A percentile compares a stretch with the other conserved stretches of the same genome.
These are phyloP conservation scores for Sebastes minor DNA, from an alignment of 2,797 vertebrate genomes.

Conservation along the genomic window DNA sequence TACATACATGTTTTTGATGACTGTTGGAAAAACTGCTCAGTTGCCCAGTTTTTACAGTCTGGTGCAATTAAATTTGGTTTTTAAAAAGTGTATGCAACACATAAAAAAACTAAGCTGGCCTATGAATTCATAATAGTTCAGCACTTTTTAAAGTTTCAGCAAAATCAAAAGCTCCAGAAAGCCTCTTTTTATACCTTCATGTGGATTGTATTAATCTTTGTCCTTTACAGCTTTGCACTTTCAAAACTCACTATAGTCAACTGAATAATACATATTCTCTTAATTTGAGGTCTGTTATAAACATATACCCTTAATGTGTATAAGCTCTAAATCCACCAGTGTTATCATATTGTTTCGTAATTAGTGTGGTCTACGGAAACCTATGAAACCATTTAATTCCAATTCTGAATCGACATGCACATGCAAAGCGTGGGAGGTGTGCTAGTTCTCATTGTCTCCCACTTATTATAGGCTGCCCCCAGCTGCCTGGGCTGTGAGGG, in stretches of 20 bases:
- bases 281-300: conserved; percentile 13
- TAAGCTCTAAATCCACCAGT: conserved; percentile 13
- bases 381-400: conserved; percentile 75
- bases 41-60: conserved; percentile 22
- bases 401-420: conserved; percentile 72
- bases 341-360: conserved; percentile 56
- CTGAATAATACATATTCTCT: conserved; percentile 19
- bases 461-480: conserved; percentile 83
- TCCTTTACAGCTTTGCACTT: conserved; percentile 35
- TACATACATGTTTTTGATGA: conserved; percentile 48
- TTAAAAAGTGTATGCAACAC: not conserved
- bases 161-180: conserved; percentile 15
- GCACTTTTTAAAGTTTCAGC: not conserved
- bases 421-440: conserved; percentile 82
- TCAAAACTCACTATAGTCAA: conserved; percentile 2
- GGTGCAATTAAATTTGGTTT: conserved; percentile 13
- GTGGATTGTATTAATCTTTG: conserved; percentile 9
- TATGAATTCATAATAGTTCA: not conserved
- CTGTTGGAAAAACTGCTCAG: conserved; percentile 18
- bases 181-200: conserved; percentile 11
- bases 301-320: conserved; percentile 30
- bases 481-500: conserved; percentile 80
- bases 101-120: conserved; percentile 11
- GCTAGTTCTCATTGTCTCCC: conserved; percentile 81
- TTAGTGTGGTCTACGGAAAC: conserved; percentile 57